Evolutionary conservation across 2,113 vertebrate genomes (phyloP), one percentile per base, ranked within the genome.

Genomic region (Oreamnos americanus): DNA sequence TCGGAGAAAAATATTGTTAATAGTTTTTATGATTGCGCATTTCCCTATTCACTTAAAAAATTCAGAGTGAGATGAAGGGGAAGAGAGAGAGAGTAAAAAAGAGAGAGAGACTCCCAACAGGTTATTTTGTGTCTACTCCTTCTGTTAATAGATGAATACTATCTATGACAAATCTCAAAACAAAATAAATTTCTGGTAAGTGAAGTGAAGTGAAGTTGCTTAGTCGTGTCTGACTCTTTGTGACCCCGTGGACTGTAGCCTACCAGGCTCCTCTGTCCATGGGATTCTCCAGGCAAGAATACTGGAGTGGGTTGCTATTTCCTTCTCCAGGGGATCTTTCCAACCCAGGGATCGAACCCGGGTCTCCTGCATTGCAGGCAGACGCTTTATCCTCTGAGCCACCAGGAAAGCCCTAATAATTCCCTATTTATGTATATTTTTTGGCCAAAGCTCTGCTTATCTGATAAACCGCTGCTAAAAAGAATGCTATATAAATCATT

Each of bases 1-100:
- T 74, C 33, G 23, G n/a, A 96, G 71, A 28, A 97, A 97, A 96
- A 96, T 87, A 96, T 28, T 81, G 14, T 49, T 97, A 90, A 64
- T 45, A 58, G 0, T 33, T 87, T 97, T 95, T 94, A 26, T 87
- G 53, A 83, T 25, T 67, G 7, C n/a, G 51, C 26, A 87, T 76
- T 91, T 64, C 19, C 33, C 60, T 90, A 89, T 85, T 95, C 7
- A 45, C 13, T 81, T 21, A 55, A 94, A 91, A 94, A 23, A 49
- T 85, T 67, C 25, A 36, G 19, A 47, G 5, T 1, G 5, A 87
- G 16, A 49, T 49, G 39, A 43, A 19, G 88, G 17, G 30, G 39
- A 33, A 60, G 16, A 74, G 25, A 36, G 13, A 60, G 13, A 60
- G 9, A 39, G 21, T 9, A 14, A 30, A 30, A 30, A 5, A n/a